Percentiles rank a stretch among this genome's conserved stretches.
These are phyloP conservation scores for Smittia aterrima DNA, from an alignment of 2,888 invertebrate species.

Conservation along the genomic window DNA sequence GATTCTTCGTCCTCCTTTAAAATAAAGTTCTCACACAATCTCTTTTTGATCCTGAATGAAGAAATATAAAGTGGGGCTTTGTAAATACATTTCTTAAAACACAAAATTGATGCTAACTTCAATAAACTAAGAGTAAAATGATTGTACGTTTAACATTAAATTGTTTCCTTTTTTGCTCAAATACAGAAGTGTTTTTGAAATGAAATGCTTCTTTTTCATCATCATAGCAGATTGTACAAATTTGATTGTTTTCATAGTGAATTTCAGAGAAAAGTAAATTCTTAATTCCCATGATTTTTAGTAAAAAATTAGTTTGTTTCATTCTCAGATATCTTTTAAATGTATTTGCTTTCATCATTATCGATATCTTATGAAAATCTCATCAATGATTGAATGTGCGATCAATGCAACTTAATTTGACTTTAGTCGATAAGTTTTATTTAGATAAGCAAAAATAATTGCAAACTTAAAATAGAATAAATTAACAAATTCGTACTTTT, in stretches of 20 bases:
- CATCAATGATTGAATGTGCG: not conserved
- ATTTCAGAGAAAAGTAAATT: not conserved
- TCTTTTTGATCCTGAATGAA: not conserved
- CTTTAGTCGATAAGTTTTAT: not conserved
- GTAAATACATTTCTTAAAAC: too few species aligned
- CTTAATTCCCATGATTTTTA: not conserved
- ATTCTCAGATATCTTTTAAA: not conserved
- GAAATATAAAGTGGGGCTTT: not conserved
- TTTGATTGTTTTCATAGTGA: not conserved
- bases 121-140: conserved; percentile 18
- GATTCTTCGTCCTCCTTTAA: too few species aligned
- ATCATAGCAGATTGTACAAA: conserved; percentile 10
- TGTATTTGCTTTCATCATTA: not conserved
- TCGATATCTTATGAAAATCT: not conserved
- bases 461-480: conserved; percentile 3
- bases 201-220: conserved; percentile 1
- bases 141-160: conserved; percentile 22
- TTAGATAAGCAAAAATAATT: not conserved
- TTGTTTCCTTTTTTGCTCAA: not conserved
- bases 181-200: not conserved
- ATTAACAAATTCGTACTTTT: conserved; percentile 15
- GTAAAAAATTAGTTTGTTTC: conserved; percentile 22
- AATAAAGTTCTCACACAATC: too few species aligned
- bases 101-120: not conserved
- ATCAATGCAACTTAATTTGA: not conserved